Base-by-base conservation (phyloP, 2,113 vertebrate genomes). In the Cricetomys ansorgei region DNA sequence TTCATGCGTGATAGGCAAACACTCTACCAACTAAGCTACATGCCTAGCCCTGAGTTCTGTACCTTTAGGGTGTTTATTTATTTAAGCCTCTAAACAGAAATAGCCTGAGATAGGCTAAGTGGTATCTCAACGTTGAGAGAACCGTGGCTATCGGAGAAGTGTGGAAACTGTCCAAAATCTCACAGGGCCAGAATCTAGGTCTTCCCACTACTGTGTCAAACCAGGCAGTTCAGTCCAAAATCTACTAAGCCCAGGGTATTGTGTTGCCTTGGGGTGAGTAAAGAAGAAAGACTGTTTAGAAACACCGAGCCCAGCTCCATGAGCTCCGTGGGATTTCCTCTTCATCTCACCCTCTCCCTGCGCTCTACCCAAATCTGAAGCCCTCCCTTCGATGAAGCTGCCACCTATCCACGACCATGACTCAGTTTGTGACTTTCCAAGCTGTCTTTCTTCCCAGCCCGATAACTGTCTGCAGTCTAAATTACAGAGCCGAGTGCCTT, bases 41-140 rank as follows among this genome's bases (percentile, higher is more conserved):
- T 27, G 15, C 37, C 53, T 80, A 7, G 25, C n/a, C 55, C n/a
- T 43, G 55, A 29, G 55, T 84, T 75, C 29, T 62, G 7, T 17
- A 43, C 3, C 21, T 70, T n/a, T 62, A 83, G 43, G 17, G 3
- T 65, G 84, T 94, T 92, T 89, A 72, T 94, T 92, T 97, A 67
- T 95, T 86, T 87, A 94, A 90, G 70, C 4, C 40, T 77, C 13
- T 79, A 69, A 81, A 85, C 31, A 89, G 93, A 97, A 92, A 62
- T 40, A n/a, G 53, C 16, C 76, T 48, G 77, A 95, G 92, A 84
- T 31, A 65, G 75, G 34, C 65, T 31, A 57, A n/a, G 80, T 72
- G 50, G 62, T 95, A 64, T 73, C 91, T 73, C 88, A 19, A 27
- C 3, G 10, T 37, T 27, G 84, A 94, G 80, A 55, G 92, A 92